These are phyloP conservation scores for Anolis apletophallus DNA, from an alignment of 2,797 vertebrate genomes.

Conservation along the genomic window DNA sequence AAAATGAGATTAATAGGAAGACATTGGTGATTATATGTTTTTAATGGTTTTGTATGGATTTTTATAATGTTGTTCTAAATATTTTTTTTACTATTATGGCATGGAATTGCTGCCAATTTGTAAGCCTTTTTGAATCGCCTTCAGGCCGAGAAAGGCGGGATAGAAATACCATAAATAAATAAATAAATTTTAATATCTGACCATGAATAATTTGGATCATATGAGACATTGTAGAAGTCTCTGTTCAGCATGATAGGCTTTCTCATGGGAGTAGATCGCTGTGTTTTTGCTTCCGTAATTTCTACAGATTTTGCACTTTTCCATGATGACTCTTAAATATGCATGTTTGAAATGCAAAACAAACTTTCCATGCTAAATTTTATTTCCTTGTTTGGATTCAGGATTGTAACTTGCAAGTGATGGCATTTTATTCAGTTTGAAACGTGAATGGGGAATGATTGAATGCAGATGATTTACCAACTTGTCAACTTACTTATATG, in stretches of 20 bases:
- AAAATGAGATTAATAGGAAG: no score
- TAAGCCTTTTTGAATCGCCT: no score
- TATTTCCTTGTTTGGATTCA: background rate
- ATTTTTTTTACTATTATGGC: no score
- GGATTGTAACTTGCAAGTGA: background rate
- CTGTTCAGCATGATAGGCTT: no score
- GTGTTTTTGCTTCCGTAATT: background rate
- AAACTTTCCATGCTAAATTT: background rate
- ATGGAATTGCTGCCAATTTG: no score
- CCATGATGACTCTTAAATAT: background rate
- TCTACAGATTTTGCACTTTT: background rate
- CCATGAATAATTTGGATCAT: background rate
- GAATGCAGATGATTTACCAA: background rate
- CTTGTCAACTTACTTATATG: no score
- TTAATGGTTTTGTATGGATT: no score
- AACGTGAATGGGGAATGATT: background rate
- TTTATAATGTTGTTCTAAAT: no score
- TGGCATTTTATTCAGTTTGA: background rate
- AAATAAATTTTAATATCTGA: background rate
- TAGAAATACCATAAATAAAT: no score
- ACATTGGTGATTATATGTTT: no score
- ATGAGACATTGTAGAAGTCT: no score
- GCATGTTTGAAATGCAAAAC: background rate
- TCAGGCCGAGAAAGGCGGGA: no score
- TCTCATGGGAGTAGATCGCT: background rate